Conservation (phyloP, 2,888 invertebrate genomes). For the Prostheceraeus crozeri region DNA sequence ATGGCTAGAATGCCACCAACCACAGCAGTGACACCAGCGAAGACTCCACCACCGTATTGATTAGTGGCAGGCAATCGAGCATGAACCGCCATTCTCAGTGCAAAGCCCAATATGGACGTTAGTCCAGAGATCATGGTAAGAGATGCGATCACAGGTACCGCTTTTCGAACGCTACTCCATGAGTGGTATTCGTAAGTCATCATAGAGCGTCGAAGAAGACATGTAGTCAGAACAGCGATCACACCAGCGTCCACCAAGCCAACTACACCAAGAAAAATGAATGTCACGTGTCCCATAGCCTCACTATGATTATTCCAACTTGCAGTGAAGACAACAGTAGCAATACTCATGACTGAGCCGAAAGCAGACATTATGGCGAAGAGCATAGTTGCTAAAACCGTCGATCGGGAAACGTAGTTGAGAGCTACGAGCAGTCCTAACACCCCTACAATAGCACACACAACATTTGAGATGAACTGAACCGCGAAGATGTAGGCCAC, state of each 20-base stretch:
- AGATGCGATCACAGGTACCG: constrained; percentile 2
- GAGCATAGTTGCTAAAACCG: neutral
- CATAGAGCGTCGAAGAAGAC: neutral
- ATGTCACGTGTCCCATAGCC: constrained; percentile 1
- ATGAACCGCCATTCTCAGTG: neutral
- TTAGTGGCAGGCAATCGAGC: neutral
- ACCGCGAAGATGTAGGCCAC: constrained; percentile 18
- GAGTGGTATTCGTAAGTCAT: constrained; percentile 23
- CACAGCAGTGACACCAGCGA: constrained; percentile 3
- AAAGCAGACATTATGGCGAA: constrained; percentile 18
- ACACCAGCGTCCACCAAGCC: too few species aligned
- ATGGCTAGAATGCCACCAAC: neutral
- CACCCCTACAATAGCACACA: neutral
- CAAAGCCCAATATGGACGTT: constrained; percentile 14
- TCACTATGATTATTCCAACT: neutral
- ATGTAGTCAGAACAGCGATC: too few species aligned
- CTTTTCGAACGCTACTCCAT: neutral
- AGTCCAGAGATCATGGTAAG: constrained; percentile 1
- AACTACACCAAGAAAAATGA: constrained; percentile 7
- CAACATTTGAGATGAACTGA: constrained; percentile 11
- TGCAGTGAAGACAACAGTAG: neutral
- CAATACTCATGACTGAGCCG: constrained; percentile 4
- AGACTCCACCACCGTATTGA: neutral
- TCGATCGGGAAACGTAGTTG: constrained; percentile 3
- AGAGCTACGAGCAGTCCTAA: constrained; percentile 3